phyloP scores from a whole-genome alignment of 2,888 invertebrate genomes.

The Griposia aprilina region DNA sequence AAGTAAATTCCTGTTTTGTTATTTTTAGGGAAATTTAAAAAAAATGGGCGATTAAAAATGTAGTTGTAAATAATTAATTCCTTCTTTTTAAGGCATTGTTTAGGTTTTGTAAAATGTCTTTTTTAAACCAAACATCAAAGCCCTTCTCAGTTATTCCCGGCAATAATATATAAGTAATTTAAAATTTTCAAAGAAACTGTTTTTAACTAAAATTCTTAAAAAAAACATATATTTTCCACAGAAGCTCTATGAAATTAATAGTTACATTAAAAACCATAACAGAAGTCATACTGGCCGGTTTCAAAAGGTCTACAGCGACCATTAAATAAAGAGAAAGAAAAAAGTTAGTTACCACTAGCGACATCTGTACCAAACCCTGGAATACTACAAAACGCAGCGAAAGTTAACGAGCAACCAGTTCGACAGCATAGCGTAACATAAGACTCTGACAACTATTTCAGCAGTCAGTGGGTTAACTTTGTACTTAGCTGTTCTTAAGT shows the following conservation, averaged over 20 bases:
- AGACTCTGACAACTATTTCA: neutral
- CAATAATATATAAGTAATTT: too few relatives aligned
- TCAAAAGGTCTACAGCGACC: neutral
- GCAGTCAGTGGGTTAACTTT: slow-evolving; percentile 18
- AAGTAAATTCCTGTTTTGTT: slow-evolving; percentile 65
- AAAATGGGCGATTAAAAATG: slow-evolving; percentile 28
- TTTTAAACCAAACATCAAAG: too few relatives aligned
- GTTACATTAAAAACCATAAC: neutral
- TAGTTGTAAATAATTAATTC: neutral
- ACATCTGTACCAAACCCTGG: slow-evolving; percentile 40
- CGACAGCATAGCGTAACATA: neutral
- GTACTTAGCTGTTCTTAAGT: slow-evolving; percentile 25
- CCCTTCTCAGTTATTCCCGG: too few relatives aligned
- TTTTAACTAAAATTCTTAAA: too few relatives aligned
- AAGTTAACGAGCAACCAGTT: neutral
- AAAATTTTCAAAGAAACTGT: too few relatives aligned
- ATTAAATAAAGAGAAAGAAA: neutral
- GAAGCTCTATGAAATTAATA: neutral
- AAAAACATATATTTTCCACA: too few relatives aligned
- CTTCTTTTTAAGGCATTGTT: neutral
- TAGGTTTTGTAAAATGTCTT: too few relatives aligned
- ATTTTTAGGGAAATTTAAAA: slow-evolving; percentile 31
- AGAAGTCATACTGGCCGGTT: neutral
- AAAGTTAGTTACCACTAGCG: slow-evolving; percentile 26
- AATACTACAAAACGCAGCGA: slow-evolving; percentile 6